Percentiles rank a stretch among this genome's conserved stretches.
Conservation (phyloP, 2,113 vertebrate genomes). For the Myiozetetes cayanensis region DNA sequence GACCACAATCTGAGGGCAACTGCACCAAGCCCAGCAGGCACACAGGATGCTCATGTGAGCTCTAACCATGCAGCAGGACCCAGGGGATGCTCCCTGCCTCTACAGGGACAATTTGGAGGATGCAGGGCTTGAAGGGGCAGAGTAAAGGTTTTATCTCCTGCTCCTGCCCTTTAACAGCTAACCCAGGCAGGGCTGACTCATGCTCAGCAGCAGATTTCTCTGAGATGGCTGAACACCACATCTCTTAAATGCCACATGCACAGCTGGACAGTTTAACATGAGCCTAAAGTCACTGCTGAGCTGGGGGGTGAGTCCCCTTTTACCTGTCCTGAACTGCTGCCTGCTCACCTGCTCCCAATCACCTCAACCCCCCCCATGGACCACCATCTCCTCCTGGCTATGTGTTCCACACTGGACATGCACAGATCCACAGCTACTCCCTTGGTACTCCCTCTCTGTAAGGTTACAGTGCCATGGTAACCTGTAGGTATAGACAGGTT, state of each 20-base stretch:
- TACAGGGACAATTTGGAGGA: neutral
- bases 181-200: constrained; percentile 24
- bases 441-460: neutral
- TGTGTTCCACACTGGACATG: rapidly evolving
- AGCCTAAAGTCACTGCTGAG: neutral
- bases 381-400: neutral
- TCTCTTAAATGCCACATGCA: neutral
- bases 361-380: rapidly evolving
- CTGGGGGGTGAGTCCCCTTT: neutral
- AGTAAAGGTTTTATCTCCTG: neutral
- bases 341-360: neutral
- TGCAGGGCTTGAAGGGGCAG: neutral
- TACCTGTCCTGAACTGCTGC: neutral
- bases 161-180: neutral
- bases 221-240: neutral
- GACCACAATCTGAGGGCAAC: no score
- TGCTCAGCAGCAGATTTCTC: neutral
- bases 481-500: neutral
- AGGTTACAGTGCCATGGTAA: constrained; percentile 35
- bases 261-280: neutral
- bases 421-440: neutral
- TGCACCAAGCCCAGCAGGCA: neutral
- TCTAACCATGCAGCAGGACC: neutral
- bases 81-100: neutral
- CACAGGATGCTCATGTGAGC: neutral